Conservation (phyloP, 2,113 vertebrate genomes). For the Porphyrio hochstetteri region DNA sequence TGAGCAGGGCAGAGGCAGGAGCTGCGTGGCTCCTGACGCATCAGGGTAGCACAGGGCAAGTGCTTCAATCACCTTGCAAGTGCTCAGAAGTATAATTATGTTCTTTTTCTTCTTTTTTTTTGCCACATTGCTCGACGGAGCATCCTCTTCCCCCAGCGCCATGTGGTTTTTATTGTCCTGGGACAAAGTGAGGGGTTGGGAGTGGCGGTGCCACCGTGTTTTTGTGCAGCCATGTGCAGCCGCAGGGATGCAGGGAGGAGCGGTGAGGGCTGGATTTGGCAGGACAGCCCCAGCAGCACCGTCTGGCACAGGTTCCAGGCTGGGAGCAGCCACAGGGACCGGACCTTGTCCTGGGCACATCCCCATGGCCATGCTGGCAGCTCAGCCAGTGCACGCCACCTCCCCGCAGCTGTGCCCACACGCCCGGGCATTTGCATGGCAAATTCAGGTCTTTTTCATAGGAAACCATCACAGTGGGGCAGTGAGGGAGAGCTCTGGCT, state of each 20-base stretch:
- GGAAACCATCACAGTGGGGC: background rate
- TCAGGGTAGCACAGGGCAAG: background rate
- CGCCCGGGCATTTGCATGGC: background rate
- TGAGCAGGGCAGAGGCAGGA: background rate
- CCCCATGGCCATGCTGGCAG: background rate
- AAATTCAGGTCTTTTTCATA: background rate
- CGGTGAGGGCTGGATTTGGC: rapidly evolving
- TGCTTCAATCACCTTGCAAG: background rate
- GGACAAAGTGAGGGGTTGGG: rapidly evolving
- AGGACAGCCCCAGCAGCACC: background rate
- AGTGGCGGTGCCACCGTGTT: rapidly evolving
- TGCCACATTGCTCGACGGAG: rapidly evolving
- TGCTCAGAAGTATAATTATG: background rate
- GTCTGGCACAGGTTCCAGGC: background rate
- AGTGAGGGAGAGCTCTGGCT: background rate
- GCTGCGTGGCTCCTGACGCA: background rate
- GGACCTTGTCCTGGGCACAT: background rate
- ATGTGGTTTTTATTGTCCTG: rapidly evolving
- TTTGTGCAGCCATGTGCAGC: background rate
- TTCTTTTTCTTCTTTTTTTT: background rate
- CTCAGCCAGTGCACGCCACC: background rate
- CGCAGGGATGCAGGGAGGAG: background rate
- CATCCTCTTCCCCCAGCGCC: background rate
- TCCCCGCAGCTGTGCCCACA: background rate
- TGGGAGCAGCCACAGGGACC: background rate